Conservation (phyloP, 2,113 vertebrate species). For the Oceanites oceanicus region DNA sequence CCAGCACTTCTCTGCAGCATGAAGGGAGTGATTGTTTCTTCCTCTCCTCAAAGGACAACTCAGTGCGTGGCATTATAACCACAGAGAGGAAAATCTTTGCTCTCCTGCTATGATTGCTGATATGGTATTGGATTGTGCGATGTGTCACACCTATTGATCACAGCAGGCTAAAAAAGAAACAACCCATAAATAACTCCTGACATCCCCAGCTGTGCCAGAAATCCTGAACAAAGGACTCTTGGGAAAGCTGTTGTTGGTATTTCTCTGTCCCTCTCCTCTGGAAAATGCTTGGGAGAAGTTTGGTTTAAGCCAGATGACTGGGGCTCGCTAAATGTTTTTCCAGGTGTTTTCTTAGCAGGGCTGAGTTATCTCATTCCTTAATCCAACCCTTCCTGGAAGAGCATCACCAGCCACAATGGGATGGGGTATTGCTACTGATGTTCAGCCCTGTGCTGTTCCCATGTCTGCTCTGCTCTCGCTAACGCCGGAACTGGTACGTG, state of each 20-base stretch:
- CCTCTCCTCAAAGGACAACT: neutral
- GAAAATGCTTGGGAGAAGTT: neutral
- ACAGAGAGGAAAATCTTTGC: neutral
- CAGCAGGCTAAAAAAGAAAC: conserved; percentile 31
- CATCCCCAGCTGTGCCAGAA: conserved; percentile 17
- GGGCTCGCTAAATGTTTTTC: neutral
- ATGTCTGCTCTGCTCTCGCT: neutral
- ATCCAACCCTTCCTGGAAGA: neutral
- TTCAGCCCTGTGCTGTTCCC: neutral
- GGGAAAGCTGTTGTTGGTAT: neutral
- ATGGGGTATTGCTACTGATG: neutral
- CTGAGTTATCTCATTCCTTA: neutral
- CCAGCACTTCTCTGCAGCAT: neutral
- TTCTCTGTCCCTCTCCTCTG: neutral
- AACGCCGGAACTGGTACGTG: rapidly evolving
- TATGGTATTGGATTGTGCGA: neutral
- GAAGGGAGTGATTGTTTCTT: neutral
- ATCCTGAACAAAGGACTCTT: neutral
- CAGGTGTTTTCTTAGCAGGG: neutral
- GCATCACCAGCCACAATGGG: neutral
- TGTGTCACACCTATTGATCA: conserved; percentile 49
- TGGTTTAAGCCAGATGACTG: neutral
- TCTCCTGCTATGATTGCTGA: neutral
- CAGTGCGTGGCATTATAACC: neutral
- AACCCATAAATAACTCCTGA: conserved; percentile 41